phyloP scores from a whole-genome alignment of 2,113 vertebrate species.

The Stictonetta naevosa region DNA sequence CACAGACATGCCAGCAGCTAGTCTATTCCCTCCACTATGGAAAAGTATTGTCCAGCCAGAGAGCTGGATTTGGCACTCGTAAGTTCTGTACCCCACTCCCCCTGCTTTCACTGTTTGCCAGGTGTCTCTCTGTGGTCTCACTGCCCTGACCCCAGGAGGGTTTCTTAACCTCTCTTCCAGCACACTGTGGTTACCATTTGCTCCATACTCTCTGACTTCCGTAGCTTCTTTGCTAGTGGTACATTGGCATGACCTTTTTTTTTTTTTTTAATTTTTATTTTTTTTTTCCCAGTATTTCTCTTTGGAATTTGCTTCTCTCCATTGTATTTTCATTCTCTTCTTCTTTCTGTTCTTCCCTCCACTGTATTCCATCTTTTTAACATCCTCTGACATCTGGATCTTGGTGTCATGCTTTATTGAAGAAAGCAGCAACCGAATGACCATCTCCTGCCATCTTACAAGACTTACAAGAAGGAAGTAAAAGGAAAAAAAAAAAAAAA shows the following conservation, averaged over 20 bases:
- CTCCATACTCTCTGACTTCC: background rate
- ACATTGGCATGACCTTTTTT: background rate
- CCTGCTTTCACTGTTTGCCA: background rate
- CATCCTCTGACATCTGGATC: background rate
- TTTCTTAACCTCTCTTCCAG: background rate
- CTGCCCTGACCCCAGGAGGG: background rate
- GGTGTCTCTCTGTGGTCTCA: background rate
- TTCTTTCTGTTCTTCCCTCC: background rate
- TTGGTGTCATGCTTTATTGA: background rate
- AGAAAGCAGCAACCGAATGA: background rate
- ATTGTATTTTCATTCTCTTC: background rate
- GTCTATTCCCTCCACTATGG: background rate
- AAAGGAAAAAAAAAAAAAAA: background rate
- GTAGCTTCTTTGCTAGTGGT: background rate
- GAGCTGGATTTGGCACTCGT: background rate
- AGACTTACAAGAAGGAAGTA: background rate
- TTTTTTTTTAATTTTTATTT: background rate
- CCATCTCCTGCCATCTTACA: background rate
- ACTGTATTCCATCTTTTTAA: background rate
- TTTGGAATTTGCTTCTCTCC: accelerated
- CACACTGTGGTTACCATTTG: background rate
- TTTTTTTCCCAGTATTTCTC: background rate
- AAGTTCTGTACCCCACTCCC: background rate
- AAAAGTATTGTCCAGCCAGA: background rate
- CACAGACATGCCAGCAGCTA: background rate